phyloP scores from a whole-genome alignment of 1,140 invertebrate species.

The Danaus melanippus region DNA sequence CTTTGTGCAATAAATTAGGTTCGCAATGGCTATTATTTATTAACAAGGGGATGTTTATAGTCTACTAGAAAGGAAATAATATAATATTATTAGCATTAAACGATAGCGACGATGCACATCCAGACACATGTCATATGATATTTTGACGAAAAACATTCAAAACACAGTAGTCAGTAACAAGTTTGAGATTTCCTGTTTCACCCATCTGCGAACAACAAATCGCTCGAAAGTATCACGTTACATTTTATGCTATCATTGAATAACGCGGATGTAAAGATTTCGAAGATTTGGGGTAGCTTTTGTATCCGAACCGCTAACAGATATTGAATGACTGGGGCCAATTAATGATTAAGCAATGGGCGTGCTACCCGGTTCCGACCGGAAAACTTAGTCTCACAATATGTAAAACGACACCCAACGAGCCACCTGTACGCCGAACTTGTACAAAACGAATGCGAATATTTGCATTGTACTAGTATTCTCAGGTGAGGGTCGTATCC shows the following conservation, averaged over 20 bases:
- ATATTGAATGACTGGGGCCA: constrained; percentile 62
- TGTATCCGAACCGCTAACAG: constrained; percentile 40
- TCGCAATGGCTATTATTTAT: too few relatives aligned
- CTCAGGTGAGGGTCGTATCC: constrained; percentile 11
- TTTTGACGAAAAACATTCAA: constrained; percentile 31
- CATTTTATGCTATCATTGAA: constrained; percentile 36
- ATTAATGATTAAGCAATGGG: constrained; percentile 62
- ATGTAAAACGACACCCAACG: constrained; percentile 49
- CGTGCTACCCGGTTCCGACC: constrained; percentile 60
- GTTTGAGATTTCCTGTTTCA: constrained; percentile 61
- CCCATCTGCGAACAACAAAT: constrained; percentile 64
- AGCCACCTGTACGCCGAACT: constrained; percentile 48
- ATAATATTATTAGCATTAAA: constrained; percentile 5
- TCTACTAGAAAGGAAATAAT: too few relatives aligned
- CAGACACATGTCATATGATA: constrained; percentile 23
- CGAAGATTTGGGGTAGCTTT: constrained; percentile 52
- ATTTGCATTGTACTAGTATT: constrained; percentile 15
- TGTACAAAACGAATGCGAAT: constrained; percentile 12
- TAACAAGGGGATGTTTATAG: too few relatives aligned
- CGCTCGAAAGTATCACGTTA: constrained; percentile 60
- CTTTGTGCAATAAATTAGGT: too few relatives aligned
- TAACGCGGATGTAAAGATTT: constrained; percentile 48
- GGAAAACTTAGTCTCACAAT: constrained; percentile 51
- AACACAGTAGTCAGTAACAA: constrained; percentile 47
- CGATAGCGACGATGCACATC: background rate